phyloP scores from a whole-genome alignment of 2,113 vertebrate genomes.

The Fulica atra region DNA sequence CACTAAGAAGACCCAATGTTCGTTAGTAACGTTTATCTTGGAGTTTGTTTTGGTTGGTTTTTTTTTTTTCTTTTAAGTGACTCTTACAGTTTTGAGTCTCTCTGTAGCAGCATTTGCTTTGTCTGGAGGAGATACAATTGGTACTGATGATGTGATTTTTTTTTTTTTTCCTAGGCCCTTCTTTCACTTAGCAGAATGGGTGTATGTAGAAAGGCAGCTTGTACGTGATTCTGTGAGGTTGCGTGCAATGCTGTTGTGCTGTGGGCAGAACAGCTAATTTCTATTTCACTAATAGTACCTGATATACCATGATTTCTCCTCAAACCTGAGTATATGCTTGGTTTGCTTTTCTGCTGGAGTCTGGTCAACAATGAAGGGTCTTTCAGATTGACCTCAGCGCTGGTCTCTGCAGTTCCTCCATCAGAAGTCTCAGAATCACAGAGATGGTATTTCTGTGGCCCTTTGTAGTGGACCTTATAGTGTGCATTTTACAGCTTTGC shows the following conservation, averaged over 20 bases:
- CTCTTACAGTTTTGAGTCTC: background rate
- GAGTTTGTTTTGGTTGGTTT: background rate
- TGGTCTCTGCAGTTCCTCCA: background rate
- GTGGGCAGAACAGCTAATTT: background rate
- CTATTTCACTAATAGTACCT: background rate
- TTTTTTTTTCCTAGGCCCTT: background rate
- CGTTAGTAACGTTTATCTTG: background rate
- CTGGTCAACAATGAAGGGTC: background rate
- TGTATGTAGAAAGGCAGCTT: background rate
- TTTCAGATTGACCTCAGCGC: background rate
- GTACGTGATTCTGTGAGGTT: background rate
- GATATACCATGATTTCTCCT: background rate
- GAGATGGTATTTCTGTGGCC: background rate
- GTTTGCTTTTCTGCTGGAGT: background rate
- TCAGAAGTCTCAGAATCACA: background rate
- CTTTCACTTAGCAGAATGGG: background rate
- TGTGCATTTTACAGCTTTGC: background rate
- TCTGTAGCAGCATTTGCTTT: background rate
- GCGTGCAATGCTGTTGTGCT: background rate
- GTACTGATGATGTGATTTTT: background rate
- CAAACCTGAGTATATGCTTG: background rate
- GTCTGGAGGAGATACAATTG: background rate
- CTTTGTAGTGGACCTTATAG: background rate
- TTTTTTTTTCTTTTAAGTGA: background rate
- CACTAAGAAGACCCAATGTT: background rate